Conservation (phyloP, 2,797 vertebrate genomes). For the Halcyon chelicuti region DNA sequence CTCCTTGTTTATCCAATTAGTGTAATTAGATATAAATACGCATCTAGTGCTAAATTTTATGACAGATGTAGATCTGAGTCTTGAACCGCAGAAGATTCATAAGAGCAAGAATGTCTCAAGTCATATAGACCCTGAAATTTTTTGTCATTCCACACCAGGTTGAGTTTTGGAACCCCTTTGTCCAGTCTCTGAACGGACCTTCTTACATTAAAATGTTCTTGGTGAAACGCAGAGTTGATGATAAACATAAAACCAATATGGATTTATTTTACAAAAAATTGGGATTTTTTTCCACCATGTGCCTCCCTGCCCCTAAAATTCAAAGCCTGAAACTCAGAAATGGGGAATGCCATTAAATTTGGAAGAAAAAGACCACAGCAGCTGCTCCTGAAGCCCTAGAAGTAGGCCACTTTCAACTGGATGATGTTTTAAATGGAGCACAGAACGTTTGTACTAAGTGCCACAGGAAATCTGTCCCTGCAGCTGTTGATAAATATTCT, state of each 20-base stretch:
- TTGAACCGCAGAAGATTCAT: background rate
- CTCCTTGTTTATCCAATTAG: background rate
- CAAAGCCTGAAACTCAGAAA: background rate
- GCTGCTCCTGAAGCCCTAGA: background rate
- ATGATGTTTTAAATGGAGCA: background rate
- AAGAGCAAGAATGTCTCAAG: background rate
- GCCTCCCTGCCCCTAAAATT: background rate
- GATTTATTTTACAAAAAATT: accelerated
- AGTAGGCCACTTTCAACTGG: background rate
- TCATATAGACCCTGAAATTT: background rate
- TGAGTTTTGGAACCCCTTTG: background rate
- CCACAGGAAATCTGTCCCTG: background rate
- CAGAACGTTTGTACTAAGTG: background rate
- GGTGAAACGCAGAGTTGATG: background rate
- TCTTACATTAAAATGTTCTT: background rate
- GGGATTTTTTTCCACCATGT: accelerated
- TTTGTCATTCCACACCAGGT: background rate
- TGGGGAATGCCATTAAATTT: background rate
- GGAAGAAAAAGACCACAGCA: background rate
- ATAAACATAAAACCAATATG: background rate
- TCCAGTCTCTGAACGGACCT: background rate
- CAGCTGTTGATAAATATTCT: background rate
- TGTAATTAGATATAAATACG: background rate
- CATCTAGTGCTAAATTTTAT: background rate
- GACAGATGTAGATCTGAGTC: background rate